Conservation (phyloP, 2,888 invertebrate species). For the Physocephala rufipes region DNA sequence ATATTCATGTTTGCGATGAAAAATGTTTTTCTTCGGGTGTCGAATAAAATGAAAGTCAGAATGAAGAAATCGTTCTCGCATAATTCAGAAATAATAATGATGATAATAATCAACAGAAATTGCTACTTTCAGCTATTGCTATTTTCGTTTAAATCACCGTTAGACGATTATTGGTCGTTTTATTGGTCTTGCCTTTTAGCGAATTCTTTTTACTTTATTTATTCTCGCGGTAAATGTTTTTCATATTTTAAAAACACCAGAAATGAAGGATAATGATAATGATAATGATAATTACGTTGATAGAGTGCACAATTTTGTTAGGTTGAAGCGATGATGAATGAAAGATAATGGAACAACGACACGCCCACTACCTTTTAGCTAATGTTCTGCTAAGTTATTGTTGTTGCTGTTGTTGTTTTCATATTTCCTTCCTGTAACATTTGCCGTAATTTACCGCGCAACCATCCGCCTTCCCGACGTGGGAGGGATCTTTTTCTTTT, state of each 20-base stretch:
- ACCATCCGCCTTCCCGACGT: too few relatives aligned
- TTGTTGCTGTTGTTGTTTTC: background rate
- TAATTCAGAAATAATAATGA: too few relatives aligned
- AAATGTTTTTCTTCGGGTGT: too few relatives aligned
- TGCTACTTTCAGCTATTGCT: background rate
- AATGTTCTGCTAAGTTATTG: background rate
- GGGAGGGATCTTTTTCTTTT: too few relatives aligned
- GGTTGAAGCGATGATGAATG: too few relatives aligned
- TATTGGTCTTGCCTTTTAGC: background rate
- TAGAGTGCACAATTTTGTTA: too few relatives aligned
- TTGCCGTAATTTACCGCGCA: background rate
- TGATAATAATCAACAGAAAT: too few relatives aligned
- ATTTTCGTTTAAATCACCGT: background rate
- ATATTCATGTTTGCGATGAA: too few relatives aligned
- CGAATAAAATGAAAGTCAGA: too few relatives aligned
- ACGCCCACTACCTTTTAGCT: background rate
- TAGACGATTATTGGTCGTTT: background rate
- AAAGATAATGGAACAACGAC: background rate
- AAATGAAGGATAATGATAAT: too few relatives aligned
- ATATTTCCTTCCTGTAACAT: slow-evolving; percentile 3
- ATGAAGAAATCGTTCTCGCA: too few relatives aligned
- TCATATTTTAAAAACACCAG: background rate
- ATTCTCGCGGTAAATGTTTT: background rate
- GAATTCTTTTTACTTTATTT: background rate
- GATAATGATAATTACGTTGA: too few relatives aligned